Evolutionary conservation across 2,797 vertebrate genomes (phyloP).

Genomic region (Lagocephalus sceleratus): DNA sequence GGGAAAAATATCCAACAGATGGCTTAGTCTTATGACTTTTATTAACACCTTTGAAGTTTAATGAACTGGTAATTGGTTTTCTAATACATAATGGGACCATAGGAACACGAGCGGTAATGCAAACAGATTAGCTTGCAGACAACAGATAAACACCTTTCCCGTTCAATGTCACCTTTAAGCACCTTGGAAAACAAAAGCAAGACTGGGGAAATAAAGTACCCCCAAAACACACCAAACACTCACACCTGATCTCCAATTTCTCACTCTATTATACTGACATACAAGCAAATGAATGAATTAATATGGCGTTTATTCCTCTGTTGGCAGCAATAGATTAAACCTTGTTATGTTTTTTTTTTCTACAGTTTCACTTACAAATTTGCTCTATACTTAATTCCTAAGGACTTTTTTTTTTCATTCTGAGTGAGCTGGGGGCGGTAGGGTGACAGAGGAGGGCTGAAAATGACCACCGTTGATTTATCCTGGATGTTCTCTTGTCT

Average conservation of each 20-base stretch:
- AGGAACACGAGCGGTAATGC: constrained; percentile 76
- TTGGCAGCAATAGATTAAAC: no score
- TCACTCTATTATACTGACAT: not conserved
- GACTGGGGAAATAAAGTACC: constrained; percentile 38
- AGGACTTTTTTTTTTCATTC: constrained; percentile 71
- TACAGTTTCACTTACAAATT: no score
- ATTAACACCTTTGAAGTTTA: constrained; percentile 82
- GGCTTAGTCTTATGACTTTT: constrained; percentile 81
- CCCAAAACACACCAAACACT: not conserved
- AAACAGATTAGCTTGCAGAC: constrained; percentile 79
- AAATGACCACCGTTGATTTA: constrained; percentile 98
- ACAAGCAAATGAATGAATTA: no score
- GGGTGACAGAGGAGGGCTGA: constrained; percentile 63
- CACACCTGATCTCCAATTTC: not conserved
- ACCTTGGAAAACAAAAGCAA: constrained; percentile 72
- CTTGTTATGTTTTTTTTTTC: no score
- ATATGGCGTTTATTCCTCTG: no score
- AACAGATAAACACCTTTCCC: constrained; percentile 74
- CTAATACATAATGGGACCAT: constrained; percentile 79
- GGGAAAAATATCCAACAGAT: constrained; percentile 79
- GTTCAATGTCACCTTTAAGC: constrained; percentile 82
- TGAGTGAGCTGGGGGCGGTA: constrained; percentile 48
- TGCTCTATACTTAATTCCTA: no score
- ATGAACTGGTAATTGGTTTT: constrained; percentile 85
- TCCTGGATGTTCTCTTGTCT: constrained; percentile 93